phyloP scores from a whole-genome alignment of 2,113 vertebrate species.

The Ceuthmochares aereus region DNA sequence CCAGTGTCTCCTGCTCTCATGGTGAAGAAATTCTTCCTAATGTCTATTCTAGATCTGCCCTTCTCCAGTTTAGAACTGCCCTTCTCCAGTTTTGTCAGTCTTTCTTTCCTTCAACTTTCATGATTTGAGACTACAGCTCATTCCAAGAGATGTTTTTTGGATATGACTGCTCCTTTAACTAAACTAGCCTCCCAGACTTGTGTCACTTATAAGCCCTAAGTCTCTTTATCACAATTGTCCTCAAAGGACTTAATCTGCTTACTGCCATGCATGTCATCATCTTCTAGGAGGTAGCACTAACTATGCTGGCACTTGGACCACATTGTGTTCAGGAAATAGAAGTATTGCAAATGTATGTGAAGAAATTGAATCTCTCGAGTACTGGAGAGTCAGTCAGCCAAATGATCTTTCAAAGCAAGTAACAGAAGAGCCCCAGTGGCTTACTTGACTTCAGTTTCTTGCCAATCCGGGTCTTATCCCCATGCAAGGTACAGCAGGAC shows the following conservation, averaged over 20 bases:
- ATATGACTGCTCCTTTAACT: background rate
- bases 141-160: background rate
- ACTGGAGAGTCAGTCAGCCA: background rate
- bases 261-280: background rate
- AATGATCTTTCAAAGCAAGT: background rate
- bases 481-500: fast-evolving
- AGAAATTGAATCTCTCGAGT: background rate
- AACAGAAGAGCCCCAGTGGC: background rate
- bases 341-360: background rate
- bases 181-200: background rate
- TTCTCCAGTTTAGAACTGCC: too few relatives aligned
- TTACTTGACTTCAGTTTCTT: background rate
- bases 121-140: background rate
- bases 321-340: background rate
- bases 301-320: background rate
- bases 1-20: too few relatives aligned
- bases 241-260: background rate
- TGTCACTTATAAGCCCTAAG: background rate
- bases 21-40: too few relatives aligned
- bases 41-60: too few relatives aligned
- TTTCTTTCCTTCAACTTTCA: background rate
- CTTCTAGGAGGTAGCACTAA: background rate
- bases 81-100: background rate
- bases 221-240: background rate
- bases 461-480: background rate